Conservation (phyloP, 2,888 invertebrate genomes). For the Tiliacea citrago region DNA sequence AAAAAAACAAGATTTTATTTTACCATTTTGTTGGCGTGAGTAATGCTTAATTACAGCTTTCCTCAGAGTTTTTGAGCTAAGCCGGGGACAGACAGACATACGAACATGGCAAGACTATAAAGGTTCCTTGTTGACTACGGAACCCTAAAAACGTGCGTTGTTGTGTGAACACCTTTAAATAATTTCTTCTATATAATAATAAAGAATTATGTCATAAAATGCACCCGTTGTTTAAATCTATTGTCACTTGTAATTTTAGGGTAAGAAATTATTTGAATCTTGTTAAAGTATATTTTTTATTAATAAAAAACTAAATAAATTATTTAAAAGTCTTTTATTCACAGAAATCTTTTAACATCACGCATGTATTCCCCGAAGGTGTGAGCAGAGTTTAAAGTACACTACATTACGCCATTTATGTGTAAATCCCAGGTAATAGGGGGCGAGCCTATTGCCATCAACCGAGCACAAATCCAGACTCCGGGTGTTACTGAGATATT, state of each 20-base stretch:
- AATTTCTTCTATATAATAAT: too few species aligned
- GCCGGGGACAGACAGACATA: too few species aligned
- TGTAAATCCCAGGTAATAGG: neutral
- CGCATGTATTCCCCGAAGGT: too few species aligned
- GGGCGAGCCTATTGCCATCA: neutral
- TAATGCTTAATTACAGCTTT: too few species aligned
- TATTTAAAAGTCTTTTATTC: constrained; percentile 27
- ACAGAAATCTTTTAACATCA: neutral
- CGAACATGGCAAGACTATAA: too few species aligned
- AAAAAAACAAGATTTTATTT: too few species aligned
- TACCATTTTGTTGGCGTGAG: too few species aligned
- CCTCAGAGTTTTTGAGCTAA: too few species aligned
- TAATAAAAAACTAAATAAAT: constrained; percentile 54
- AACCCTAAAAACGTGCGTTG: too few species aligned
- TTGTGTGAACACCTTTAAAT: too few species aligned
- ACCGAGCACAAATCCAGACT: neutral
- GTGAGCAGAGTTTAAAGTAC: too few species aligned
- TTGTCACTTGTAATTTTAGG: constrained; percentile 6
- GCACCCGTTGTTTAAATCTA: constrained; percentile 27
- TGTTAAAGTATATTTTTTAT: constrained; percentile 66
- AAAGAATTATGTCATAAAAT: constrained; percentile 33
- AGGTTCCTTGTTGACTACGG: too few species aligned
- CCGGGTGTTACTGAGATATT: neutral
- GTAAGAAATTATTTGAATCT: constrained; percentile 48
- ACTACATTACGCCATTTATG: neutral